These are phyloP conservation scores for Periophthalmus modestus DNA, from an alignment of 2,113 vertebrate species.

Conservation along the genomic window DNA sequence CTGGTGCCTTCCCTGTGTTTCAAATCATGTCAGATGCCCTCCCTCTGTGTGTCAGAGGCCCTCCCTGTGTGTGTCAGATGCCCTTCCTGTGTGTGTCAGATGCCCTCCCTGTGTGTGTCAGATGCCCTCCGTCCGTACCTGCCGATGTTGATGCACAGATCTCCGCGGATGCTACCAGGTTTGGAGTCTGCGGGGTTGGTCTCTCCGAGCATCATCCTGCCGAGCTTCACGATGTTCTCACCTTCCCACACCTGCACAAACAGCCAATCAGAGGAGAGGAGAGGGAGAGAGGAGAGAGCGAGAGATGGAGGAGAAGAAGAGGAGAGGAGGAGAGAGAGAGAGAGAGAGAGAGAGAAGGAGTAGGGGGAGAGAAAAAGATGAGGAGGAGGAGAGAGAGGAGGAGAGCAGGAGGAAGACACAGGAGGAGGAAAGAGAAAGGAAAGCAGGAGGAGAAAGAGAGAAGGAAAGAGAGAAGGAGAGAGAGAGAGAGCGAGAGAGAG, in stretches of 20 bases:
- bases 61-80: too few relatives aligned
- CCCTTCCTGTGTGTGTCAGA: too few relatives aligned
- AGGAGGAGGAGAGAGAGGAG: neutral
- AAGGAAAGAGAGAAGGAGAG: neutral
- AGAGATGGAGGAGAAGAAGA: too few relatives aligned
- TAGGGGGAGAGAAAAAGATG: neutral
- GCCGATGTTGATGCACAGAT: slow-evolving; percentile 94
- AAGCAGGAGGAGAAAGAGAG: neutral
- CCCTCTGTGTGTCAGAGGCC: too few relatives aligned
- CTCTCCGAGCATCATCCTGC: slow-evolving; percentile 92
- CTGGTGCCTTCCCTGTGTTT: too few relatives aligned
- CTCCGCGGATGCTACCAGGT: slow-evolving; percentile 95
- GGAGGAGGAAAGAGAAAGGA: neutral
- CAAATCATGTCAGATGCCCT: too few relatives aligned
- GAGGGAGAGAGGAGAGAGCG: neutral
- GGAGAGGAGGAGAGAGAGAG: too few relatives aligned
- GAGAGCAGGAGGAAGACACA: neutral
- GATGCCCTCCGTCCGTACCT: slow-evolving; percentile 72
- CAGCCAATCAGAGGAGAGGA: neutral
- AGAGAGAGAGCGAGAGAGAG: neutral
- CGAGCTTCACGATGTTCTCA: slow-evolving; percentile 88
- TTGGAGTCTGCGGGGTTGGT: slow-evolving; percentile 94
- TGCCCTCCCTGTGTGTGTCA: neutral
- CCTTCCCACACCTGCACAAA: slow-evolving; percentile 92
- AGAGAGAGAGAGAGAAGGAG: neutral